These are phyloP conservation scores for Oceanodroma leucorhoa DNA, from an alignment of 2,797 vertebrate genomes.

Conservation along the genomic window DNA sequence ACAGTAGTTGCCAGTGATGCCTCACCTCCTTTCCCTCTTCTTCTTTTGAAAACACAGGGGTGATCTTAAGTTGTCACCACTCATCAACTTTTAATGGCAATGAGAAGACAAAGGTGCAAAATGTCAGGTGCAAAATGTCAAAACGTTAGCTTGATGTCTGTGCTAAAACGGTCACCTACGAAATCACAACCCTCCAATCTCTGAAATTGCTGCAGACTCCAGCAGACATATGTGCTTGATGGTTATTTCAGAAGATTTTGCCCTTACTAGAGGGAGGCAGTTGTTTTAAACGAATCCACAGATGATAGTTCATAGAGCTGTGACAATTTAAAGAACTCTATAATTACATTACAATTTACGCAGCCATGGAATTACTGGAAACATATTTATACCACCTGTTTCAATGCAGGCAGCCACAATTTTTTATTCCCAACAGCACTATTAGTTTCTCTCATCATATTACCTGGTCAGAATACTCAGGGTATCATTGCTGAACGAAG, in stretches of 20 bases:
- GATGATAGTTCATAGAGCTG: background rate
- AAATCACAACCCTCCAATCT: background rate
- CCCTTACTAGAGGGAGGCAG: background rate
- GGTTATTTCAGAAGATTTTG: constrained; percentile 4
- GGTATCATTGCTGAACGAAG: background rate
- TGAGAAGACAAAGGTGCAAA: background rate
- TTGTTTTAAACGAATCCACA: constrained; percentile 1
- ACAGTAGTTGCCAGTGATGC: background rate
- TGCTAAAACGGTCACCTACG: background rate
- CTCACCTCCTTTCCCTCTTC: background rate
- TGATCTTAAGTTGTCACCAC: background rate
- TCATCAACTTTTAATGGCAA: background rate
- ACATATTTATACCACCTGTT: constrained; percentile 42
- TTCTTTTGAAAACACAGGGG: background rate
- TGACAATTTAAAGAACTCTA: background rate
- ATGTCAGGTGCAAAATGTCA: background rate
- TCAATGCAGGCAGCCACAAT: background rate
- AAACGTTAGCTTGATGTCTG: background rate
- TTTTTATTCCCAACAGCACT: constrained; percentile 6
- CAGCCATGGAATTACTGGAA: constrained; percentile 23
- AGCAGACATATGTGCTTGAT: background rate
- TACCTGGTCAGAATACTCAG: background rate
- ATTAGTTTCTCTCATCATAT: constrained; percentile 2
- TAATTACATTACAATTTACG: constrained; percentile 21
- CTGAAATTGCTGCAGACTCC: background rate